These are phyloP conservation scores for Orius laevigatus DNA, from an alignment of 1,140 invertebrate species.

Conservation along the genomic window DNA sequence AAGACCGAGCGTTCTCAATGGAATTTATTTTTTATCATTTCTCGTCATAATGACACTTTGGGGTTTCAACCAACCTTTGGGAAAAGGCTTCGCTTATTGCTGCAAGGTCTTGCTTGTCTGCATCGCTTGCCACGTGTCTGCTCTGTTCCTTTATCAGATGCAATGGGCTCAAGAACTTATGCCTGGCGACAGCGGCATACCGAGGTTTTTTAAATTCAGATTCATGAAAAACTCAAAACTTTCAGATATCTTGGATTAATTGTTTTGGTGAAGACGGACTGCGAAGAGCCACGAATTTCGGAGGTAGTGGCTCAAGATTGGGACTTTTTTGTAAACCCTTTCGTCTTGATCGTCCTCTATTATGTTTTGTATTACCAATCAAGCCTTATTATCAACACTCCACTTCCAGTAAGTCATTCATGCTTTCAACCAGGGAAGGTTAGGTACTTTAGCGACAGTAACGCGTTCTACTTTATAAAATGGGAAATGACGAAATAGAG, in stretches of 20 bases:
- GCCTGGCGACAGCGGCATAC: conserved; percentile 45
- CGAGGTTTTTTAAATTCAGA: conserved; percentile 39
- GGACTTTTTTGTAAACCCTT: conserved; percentile 54
- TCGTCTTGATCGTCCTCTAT: conserved; percentile 56
- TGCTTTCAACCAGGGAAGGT: too few species aligned
- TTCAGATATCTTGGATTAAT: conserved; percentile 52
- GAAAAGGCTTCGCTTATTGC: conserved; percentile 52
- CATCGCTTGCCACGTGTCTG: conserved; percentile 54
- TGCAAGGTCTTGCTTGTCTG: conserved; percentile 54
- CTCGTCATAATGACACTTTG: conserved; percentile 73
- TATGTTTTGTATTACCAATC: conserved; percentile 54
- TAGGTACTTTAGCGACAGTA: too few species aligned
- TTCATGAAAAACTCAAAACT: too few species aligned
- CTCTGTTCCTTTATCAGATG: conserved; percentile 74
- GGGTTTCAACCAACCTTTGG: conserved; percentile 60
- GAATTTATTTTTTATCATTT: conserved; percentile 76
- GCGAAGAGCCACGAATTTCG: conserved; percentile 42
- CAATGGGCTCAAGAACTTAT: conserved; percentile 61
- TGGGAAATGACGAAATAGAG: too few species aligned
- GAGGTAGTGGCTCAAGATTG: conserved; percentile 40
- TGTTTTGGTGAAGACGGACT: conserved; percentile 34
- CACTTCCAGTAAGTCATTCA: conserved; percentile 34
- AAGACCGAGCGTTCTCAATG: conserved; percentile 58
- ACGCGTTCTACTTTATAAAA: too few species aligned
- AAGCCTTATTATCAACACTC: conserved; percentile 44